Conservation (phyloP, 2,888 invertebrate species). For the Ceramica pisi region DNA sequence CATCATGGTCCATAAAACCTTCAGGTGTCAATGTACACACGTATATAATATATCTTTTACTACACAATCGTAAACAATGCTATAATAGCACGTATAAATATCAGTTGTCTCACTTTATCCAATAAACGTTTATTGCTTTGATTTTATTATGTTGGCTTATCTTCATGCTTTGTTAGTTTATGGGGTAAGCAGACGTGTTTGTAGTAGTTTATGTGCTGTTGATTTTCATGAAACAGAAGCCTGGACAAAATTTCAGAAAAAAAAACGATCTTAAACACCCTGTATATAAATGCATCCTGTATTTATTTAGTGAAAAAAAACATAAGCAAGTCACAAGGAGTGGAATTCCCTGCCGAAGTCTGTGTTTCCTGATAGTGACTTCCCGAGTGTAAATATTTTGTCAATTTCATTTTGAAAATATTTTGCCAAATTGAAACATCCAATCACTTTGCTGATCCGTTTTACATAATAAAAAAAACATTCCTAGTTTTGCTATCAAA, state of each 20-base stretch:
- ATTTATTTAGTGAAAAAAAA: too few species aligned
- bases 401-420: too few species aligned
- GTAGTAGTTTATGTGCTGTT: neutral
- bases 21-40: constrained; percentile 39
- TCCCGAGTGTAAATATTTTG: neutral
- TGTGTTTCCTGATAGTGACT: too few species aligned
- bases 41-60: constrained; percentile 39
- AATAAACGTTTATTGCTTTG: constrained; percentile 44
- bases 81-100: constrained; percentile 51
- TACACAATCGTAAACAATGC: constrained; percentile 53
- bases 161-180: constrained; percentile 26
- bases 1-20: constrained; percentile 38
- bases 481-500: constrained; percentile 14
- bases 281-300: too few species aligned
- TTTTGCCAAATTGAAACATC: constrained; percentile 1
- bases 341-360: too few species aligned
- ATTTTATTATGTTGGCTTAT: constrained; percentile 52
- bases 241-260: too few species aligned
- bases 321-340: too few species aligned
- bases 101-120: constrained; percentile 39
- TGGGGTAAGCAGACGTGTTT: constrained; percentile 3
- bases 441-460: constrained; percentile 3
- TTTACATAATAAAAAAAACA: constrained; percentile 6
- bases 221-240: neutral
- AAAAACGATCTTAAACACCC: too few species aligned